These are phyloP conservation scores for Erithacus rubecula DNA, from an alignment of 2,797 vertebrate species.

Conservation along the genomic window DNA sequence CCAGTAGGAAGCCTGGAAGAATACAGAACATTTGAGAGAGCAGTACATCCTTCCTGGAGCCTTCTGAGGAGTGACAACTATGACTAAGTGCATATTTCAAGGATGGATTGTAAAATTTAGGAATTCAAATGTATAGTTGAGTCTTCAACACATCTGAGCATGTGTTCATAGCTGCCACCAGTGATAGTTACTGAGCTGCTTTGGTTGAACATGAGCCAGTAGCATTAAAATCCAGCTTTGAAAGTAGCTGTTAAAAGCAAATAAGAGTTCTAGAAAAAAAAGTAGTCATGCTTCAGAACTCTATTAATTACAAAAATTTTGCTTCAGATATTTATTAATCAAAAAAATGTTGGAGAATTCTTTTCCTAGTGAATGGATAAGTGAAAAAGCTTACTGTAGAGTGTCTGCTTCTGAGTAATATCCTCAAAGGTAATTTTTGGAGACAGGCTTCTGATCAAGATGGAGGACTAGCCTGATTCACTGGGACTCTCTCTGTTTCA, in stretches of 20 bases:
- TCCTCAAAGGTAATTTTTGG: conserved; percentile 6
- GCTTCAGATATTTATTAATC: not conserved
- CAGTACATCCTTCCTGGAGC: not conserved
- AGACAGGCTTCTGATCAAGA: not conserved
- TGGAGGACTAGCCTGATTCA: not conserved
- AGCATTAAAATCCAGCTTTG: not conserved
- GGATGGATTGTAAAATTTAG: not conserved
- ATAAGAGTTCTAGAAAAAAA: not conserved
- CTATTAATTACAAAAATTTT: not conserved
- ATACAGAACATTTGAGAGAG: not conserved
- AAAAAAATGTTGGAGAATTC: not conserved
- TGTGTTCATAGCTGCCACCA: not conserved
- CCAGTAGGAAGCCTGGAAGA: not conserved
- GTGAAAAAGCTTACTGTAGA: not conserved
- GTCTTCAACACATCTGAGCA: not conserved
- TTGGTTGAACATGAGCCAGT: not conserved
- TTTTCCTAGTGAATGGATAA: not conserved
- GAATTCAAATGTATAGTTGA: not conserved
- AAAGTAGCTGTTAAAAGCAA: not conserved
- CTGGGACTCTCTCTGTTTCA: not conserved
- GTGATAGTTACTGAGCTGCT: not conserved
- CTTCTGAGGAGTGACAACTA: not conserved
- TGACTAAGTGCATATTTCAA: not conserved
- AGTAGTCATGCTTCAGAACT: not conserved
- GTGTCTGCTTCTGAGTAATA: not conserved